These are phyloP conservation scores for Chamaetylas fuelleborni DNA, from an alignment of 2,113 vertebrate genomes.

Conservation along the genomic window DNA sequence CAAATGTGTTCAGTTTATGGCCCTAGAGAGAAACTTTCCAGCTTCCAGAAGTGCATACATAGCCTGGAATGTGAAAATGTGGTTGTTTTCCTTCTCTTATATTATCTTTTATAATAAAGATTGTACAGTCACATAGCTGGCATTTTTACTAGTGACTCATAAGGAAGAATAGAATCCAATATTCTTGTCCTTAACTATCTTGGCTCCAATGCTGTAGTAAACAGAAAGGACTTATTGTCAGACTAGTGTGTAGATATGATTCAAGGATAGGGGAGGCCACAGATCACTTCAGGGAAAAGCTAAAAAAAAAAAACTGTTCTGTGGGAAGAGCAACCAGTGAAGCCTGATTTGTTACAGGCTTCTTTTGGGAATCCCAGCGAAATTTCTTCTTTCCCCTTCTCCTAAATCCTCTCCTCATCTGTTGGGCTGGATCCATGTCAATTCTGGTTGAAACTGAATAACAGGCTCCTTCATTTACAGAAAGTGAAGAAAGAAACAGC, in stretches of 20 bases:
- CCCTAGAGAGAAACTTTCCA: not conserved
- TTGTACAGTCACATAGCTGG: constrained; percentile 24
- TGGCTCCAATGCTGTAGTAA: constrained; percentile 13
- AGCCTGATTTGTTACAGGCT: not conserved
- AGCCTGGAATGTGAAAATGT: constrained; percentile 33
- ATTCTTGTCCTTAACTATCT: constrained; percentile 43
- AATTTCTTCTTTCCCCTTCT: not conserved
- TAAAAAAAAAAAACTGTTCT: not conserved
- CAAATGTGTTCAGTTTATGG: not conserved
- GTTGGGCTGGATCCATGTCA: not conserved
- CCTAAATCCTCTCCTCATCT: not conserved
- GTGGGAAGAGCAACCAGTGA: not conserved
- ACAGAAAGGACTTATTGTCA: constrained; percentile 38
- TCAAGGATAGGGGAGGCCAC: not conserved
- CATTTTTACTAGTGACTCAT: constrained; percentile 47
- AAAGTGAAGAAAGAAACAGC: not conserved
- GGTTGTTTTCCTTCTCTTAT: constrained; percentile 22
- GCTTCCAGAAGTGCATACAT: constrained; percentile 21
- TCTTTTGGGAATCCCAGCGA: not conserved
- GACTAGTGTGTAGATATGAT: constrained; percentile 2
- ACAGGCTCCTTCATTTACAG: not conserved
- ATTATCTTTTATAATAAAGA: constrained; percentile 36
- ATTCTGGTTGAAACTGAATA: not conserved
- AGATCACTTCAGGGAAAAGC: not conserved
- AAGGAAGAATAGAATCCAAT: constrained; percentile 33